Percentiles rank a stretch among this genome's conserved stretches.
Evolutionary conservation across 2,888 invertebrate species (phyloP).

Genomic region (Yponomeuta cagnagella): DNA sequence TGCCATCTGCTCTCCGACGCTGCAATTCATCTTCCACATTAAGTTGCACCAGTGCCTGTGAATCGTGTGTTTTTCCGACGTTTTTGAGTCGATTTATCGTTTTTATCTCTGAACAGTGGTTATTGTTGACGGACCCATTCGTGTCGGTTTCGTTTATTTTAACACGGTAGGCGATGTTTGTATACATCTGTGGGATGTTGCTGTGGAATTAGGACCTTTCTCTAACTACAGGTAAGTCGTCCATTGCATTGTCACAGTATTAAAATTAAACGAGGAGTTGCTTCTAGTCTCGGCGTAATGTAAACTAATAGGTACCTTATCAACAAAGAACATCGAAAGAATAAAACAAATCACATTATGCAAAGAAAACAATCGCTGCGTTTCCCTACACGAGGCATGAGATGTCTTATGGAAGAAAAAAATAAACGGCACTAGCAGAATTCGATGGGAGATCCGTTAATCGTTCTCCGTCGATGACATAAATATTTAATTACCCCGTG

Average conservation of each 20-base stretch:
- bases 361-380: not conserved
- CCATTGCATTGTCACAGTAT: conserved; percentile 5
- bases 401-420: not conserved
- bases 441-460: conserved; percentile 8
- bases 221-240: conserved; percentile 44
- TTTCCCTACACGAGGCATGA: not conserved
- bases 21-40: conserved; percentile 25
- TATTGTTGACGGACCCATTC: conserved; percentile 43
- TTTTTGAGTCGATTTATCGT: conserved; percentile 25
- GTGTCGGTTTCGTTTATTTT: conserved; percentile 53
- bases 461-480: conserved; percentile 29
- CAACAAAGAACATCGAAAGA: not conserved
- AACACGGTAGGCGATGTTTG: conserved; percentile 55
- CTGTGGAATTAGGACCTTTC: conserved; percentile 47
- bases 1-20: conserved; percentile 38
- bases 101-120: conserved; percentile 36
- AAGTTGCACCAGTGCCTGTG: conserved; percentile 35
- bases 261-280: no score
- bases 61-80: conserved; percentile 31
- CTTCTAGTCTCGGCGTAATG: no score
- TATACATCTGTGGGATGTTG: conserved; percentile 52
- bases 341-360: not conserved
- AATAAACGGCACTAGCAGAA: conserved; percentile 13
- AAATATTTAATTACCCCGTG: conserved; percentile 73
- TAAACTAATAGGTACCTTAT: not conserved